Percentiles rank a stretch among this genome's conserved stretches.
Conservation (phyloP, 2,797 vertebrate genomes). For the Eutrigla gurnardus region DNA sequence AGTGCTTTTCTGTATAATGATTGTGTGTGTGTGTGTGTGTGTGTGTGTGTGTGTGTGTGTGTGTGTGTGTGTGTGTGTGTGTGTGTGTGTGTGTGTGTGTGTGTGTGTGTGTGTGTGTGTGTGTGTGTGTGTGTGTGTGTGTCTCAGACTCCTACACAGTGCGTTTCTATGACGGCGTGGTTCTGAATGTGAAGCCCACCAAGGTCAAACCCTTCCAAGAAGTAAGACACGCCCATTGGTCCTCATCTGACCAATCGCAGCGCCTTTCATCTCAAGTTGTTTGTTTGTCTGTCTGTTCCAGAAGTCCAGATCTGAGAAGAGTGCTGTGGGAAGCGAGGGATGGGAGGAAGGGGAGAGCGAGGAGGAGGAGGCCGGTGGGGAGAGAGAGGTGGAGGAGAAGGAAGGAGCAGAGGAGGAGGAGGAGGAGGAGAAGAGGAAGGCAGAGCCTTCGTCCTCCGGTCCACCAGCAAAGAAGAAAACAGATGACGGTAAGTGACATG, state of each 20-base stretch:
- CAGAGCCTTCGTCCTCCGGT: conserved; percentile 83
- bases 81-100: not conserved
- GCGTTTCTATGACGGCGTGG: conserved; percentile 96
- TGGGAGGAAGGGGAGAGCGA: conserved; percentile 80
- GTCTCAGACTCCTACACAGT: conserved; percentile 94
- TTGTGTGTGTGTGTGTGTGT: conserved; percentile 13
- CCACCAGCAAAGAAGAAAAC: conserved; percentile 86
- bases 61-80: conserved; percentile 25
- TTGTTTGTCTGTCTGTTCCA: conserved; percentile 32
- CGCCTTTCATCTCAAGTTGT: not conserved
- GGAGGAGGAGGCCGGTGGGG: conserved; percentile 56
- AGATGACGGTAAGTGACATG: conserved; percentile 79
- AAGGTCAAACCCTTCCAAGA: conserved; percentile 95
- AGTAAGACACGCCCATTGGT: conserved; percentile 79
- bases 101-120: conserved; percentile 1
- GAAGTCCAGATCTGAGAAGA: conserved; percentile 66
- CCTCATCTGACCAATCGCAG: not conserved
- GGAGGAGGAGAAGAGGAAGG: conserved; percentile 74
- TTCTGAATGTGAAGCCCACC: conserved; percentile 96
- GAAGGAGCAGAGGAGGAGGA: conserved; percentile 75
- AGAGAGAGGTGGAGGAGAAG: conserved; percentile 77
- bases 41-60: conserved; percentile 30
- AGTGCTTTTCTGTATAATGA: too few relatives aligned
- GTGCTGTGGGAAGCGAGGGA: conserved; percentile 69
- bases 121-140: conserved; percentile 37